These are phyloP conservation scores for Eucidaris tribuloides DNA, from an alignment of 35 echinoderm and acorn worm species.

Conservation along the genomic window DNA sequence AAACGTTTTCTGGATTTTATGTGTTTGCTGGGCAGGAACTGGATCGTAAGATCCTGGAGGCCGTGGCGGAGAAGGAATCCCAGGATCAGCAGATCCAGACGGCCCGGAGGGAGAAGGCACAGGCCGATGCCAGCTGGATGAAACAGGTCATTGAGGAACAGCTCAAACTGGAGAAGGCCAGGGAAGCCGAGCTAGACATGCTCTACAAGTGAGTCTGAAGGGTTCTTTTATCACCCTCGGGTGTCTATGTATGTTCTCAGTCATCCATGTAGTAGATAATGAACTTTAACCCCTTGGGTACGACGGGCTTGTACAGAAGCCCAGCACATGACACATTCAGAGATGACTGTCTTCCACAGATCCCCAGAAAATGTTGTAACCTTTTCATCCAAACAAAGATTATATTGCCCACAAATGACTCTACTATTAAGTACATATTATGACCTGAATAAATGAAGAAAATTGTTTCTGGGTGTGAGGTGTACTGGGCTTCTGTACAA, in stretches of 20 bases:
- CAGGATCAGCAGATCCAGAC: conserved; percentile 67
- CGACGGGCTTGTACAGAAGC: too few relatives aligned
- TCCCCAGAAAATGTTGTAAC: too few relatives aligned
- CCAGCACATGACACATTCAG: too few relatives aligned
- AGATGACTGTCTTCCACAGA: too few relatives aligned
- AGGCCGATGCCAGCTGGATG: conserved; percentile 98
- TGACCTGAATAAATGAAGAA: too few relatives aligned
- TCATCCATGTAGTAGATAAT: too few relatives aligned
- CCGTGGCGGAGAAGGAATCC: conserved; percentile 65
- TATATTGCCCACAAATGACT: not conserved
- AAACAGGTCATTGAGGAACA: conserved; percentile 96
- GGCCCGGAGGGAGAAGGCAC: conserved; percentile 78
- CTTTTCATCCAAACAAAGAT: too few relatives aligned
- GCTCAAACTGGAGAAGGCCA: conserved; percentile 89
- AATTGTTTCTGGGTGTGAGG: too few relatives aligned
- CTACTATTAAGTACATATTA: not conserved
- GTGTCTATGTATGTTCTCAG: not conserved
- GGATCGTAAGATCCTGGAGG: conserved; percentile 87
- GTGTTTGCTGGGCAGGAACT: conserved; percentile 57
- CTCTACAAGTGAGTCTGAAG: conserved; percentile 66
- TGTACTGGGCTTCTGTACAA: too few relatives aligned
- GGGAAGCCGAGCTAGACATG: conserved; percentile 93
- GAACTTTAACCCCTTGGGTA: not conserved
- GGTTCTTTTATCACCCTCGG: not conserved
- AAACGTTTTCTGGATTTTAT: too few relatives aligned